Evolutionary conservation across 2,797 vertebrate genomes (phyloP), one percentile per base, ranked within the genome.

Genomic region (Premnoplex brunnescens): DNA sequence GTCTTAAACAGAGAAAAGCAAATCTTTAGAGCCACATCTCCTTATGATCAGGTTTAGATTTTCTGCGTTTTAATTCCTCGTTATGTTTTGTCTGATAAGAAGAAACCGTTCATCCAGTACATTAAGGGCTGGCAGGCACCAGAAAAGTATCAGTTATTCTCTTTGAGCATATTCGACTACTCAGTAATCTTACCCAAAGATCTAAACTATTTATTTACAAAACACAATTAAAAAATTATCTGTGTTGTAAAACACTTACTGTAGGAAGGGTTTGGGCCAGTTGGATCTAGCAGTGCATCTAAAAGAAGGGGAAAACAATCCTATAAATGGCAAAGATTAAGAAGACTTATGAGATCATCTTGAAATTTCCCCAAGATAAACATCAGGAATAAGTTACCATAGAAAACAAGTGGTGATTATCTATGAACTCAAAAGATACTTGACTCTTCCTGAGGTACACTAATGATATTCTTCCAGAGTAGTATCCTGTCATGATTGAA

Each of bases 321-420:
- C 87, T 95, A 92, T 95, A 89, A 94, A 96, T 92, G 92, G 91
- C 76, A 78, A 44, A 92, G 71, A 87, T 92, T 39, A 86, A 63
- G 63, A 94, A 51, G 54, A 84, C 64, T 87, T 92, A 81, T 94
- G 87, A 95, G 72, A 75, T 85, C 91, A 89, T 94, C 67, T 92
- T 93, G 89, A 94, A 92, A 94, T 85, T 91, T 58, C 89, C 68
- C 87, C 82, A 93, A 89, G 85, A 95, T 78, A 93, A 96, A 91
- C 64, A 94, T 68, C 41, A 84, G 68, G 43, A 89, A 81, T 34
- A 94, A 84, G 69, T 95, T 75, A 89, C 12, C 26, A 55, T 21
- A 67, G 66, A 89, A 93, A 84, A 84, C n/a, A 84, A 91, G 26
- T 59, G 19, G 23, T 64, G 54, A 72, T 43, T 62, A 49, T 83